phyloP scores from a whole-genome alignment of 1,140 invertebrate species.

The Brachionus angularis region DNA sequence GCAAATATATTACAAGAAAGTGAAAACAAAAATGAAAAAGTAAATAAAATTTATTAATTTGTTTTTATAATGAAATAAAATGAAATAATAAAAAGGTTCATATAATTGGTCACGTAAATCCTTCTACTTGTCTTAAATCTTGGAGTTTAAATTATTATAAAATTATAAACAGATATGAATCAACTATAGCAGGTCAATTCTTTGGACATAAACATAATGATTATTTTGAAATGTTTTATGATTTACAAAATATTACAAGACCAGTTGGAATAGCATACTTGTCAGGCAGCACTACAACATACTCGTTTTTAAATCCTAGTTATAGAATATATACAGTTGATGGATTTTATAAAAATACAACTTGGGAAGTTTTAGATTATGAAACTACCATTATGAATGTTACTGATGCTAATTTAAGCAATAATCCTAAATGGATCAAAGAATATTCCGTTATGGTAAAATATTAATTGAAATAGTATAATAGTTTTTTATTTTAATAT shows the following conservation, averaged over 20 bases:
- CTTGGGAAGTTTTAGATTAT: constrained; percentile 35
- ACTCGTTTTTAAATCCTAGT: constrained; percentile 51
- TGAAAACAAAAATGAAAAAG: constrained; percentile 81
- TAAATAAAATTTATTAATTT: too few species aligned
- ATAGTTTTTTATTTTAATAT: background rate
- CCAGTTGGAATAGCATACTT: constrained; percentile 83
- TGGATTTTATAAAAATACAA: constrained; percentile 8
- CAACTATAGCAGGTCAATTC: constrained; percentile 59
- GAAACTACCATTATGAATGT: constrained; percentile 32
- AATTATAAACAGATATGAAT: constrained; percentile 53
- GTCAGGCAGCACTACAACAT: constrained; percentile 85
- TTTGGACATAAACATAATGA: constrained; percentile 61
- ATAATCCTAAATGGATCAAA: constrained; percentile 31
- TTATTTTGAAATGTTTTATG: constrained; percentile 59
- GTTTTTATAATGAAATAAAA: too few species aligned
- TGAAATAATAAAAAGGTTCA: too few species aligned
- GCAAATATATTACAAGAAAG: constrained; percentile 70
- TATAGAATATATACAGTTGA: constrained; percentile 42
- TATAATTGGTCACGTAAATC: constrained; percentile 94
- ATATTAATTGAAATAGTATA: background rate
- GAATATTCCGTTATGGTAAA: constrained; percentile 41
- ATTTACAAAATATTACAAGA: constrained; percentile 48
- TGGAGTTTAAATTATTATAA: constrained; percentile 62
- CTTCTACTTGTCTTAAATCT: constrained; percentile 64
- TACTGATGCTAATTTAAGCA: background rate